A percentile compares a stretch with the other conserved stretches of the same genome.
These are phyloP conservation scores for Globodera rostochiensis DNA, from an alignment of 1,140 invertebrate genomes.

Conservation along the genomic window DNA sequence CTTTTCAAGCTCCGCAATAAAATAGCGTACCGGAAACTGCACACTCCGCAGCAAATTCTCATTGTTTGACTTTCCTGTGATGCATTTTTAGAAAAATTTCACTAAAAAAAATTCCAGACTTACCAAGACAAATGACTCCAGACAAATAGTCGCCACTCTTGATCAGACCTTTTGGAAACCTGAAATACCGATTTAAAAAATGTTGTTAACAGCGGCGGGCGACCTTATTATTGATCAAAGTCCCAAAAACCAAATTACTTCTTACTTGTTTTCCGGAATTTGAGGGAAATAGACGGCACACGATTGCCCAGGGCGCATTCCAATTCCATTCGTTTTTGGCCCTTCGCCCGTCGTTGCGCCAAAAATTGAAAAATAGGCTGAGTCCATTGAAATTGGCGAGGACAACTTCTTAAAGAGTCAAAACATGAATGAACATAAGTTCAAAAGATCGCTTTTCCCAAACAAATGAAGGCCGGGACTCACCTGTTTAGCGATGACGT, in stretches of 20 bases:
- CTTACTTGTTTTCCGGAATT: conserved; percentile 76
- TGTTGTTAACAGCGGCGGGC: too few relatives aligned
- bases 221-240: too few relatives aligned
- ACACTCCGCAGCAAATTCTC: conserved; percentile 29
- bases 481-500: conserved; percentile 75
- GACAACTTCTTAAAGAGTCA: conserved; percentile 71
- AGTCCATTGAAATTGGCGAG: conserved; percentile 75
- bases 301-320: conserved; percentile 72
- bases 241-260: background rate
- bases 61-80: background rate
- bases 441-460: too few relatives aligned
- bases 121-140: conserved; percentile 69
- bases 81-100: too few relatives aligned
- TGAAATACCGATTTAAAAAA: conserved; percentile 22
- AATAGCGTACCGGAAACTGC: conserved; percentile 29
- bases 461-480: too few relatives aligned
- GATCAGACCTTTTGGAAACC: conserved; percentile 69
- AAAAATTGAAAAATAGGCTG: conserved; percentile 73
- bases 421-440: too few relatives aligned
- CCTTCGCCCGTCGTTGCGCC: conserved; percentile 71
- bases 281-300: conserved; percentile 79
- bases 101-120: conserved; percentile 1
- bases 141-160: conserved; percentile 75
- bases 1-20: conserved; percentile 36
- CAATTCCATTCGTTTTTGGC: conserved; percentile 76